Evolutionary conservation across 2,797 vertebrate species (phyloP).

Genomic region (Spinus pinus): DNA sequence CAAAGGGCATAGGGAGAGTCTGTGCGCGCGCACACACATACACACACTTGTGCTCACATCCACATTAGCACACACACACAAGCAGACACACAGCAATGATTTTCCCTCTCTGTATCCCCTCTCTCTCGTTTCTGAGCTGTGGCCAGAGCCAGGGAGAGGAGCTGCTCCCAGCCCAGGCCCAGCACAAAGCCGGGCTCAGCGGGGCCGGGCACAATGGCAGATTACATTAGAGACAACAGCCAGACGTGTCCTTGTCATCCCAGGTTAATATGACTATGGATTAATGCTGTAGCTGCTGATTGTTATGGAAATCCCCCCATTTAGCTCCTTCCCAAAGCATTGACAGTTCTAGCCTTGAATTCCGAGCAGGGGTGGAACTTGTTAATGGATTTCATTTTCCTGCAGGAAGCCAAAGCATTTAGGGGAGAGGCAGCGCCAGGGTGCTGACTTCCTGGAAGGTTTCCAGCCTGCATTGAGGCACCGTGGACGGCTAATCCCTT

Average conservation of each 20-base stretch:
- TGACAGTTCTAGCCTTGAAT: slow-evolving; percentile 57
- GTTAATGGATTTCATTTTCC: slow-evolving; percentile 62
- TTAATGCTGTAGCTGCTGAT: slow-evolving; percentile 64
- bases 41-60: too few species aligned
- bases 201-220: slow-evolving; percentile 27
- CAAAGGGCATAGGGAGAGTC: accelerated
- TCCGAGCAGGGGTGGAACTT: slow-evolving; percentile 55
- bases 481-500: slow-evolving; percentile 8
- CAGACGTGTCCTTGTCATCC: slow-evolving; percentile 65
- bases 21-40: neutral
- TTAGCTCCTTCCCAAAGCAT: slow-evolving; percentile 59
- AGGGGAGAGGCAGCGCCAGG: neutral
- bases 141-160: neutral
- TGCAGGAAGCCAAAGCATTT: slow-evolving; percentile 49
- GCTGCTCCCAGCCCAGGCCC: slow-evolving; percentile 13
- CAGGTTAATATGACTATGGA: slow-evolving; percentile 64
- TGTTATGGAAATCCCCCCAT: slow-evolving; percentile 66
- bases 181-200: slow-evolving; percentile 31
- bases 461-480: slow-evolving; percentile 14
- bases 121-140: neutral
- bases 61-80: neutral
- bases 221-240: slow-evolving; percentile 50
- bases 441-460: slow-evolving; percentile 41
- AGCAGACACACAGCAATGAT: neutral
- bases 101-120: neutral